phyloP scores from a whole-genome alignment of 37 sponge, comb jelly and placozoan genomes.

The Theonella swinhoei region DNA sequence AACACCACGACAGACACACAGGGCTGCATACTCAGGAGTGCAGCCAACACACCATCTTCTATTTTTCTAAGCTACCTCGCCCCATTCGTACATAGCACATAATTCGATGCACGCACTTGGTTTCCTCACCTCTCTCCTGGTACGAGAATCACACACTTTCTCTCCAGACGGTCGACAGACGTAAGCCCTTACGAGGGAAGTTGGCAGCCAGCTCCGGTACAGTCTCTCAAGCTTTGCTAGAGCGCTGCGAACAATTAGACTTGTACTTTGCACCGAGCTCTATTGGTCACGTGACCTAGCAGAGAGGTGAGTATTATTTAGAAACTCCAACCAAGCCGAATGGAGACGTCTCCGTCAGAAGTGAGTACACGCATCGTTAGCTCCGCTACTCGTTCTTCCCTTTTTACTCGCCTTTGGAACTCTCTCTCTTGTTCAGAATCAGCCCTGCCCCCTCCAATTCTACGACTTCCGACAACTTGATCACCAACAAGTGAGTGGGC shows the following conservation, averaged over 20 bases:
- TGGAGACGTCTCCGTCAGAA: background rate
- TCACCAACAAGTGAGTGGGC: slow-evolving; percentile 25
- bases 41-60: too few species aligned
- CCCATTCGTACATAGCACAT: too few species aligned
- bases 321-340: background rate
- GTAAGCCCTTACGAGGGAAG: too few species aligned
- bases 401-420: too few species aligned
- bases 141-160: too few species aligned
- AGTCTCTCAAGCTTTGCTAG: background rate
- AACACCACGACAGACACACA: too few species aligned
- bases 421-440: slow-evolving; percentile 36
- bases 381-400: background rate
- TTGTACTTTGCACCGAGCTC: too few species aligned
- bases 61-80: too few species aligned
- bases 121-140: too few species aligned
- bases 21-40: too few species aligned
- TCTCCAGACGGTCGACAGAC: too few species aligned
- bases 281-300: background rate
- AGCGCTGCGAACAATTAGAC: background rate
- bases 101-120: too few species aligned
- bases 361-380: background rate
- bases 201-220: background rate
- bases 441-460: slow-evolving; percentile 72
- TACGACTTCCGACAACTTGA: slow-evolving; percentile 65
- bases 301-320: background rate